Evolutionary conservation across 1,140 invertebrate genomes (phyloP), one percentile per base, ranked within the genome.

Genomic region (Melipona quadrifasciata): DNA sequence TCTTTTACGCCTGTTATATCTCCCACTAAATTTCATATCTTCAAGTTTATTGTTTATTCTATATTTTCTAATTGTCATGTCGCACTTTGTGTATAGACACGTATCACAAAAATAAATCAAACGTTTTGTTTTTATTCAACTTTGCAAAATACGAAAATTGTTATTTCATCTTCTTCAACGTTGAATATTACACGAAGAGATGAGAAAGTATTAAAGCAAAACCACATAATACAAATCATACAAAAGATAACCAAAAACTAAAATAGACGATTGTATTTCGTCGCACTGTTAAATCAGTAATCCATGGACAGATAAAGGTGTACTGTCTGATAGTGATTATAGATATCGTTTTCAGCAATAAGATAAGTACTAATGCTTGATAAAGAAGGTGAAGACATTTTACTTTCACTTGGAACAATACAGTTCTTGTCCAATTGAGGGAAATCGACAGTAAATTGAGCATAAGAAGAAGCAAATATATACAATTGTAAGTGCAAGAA

Each of bases 321-420:
- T 16, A 67, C 58, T 53, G 71, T 17, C 71, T 82, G 80, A 82
- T 82, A 82, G 8, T 75, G 21, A 75, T 82, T 47, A 55, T 14
- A 58, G 58, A 55, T 58, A 55, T 24, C 34, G 21, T 53, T 75
- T 75, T 65, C 72, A 75, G 58, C 5, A 65, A 55, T 53, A 24
- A 82, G 71, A 81, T 81, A 73, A 61, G n/a, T 58, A 16, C 39
- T 74, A 21, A 82, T 16, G 17, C 17, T n/a, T 31, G 80, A 82
- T 82, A 82, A 82, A 24, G 19, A 39, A 31, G 14, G 21, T 27
- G 21, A 6, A 47, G 39, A 47, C 21, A n/a, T 11, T 21, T 34
- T 2, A 53, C 47, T 55, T 75, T 21, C 55, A 39, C 19, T 11
- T 53, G 21, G 8, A 53, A 5, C 21, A 17, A 24, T 31, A n/a